Evolutionary conservation across 2,113 vertebrate species (phyloP).

Genomic region (Genyomyrus donnyi): DNA sequence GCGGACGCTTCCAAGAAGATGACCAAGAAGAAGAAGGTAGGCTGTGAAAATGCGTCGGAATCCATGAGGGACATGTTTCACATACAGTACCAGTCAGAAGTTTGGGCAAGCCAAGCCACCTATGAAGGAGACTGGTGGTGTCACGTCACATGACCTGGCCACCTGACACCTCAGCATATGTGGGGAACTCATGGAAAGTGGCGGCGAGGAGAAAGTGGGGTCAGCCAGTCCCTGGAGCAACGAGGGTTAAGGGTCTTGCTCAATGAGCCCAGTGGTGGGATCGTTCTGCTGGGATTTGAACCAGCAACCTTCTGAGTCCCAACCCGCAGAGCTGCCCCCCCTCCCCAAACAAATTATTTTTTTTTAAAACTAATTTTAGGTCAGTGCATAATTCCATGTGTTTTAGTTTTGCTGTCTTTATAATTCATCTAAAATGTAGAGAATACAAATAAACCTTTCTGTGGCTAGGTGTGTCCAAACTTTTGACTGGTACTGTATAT

Average conservation of each 20-base stretch:
- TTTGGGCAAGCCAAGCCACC: not conserved
- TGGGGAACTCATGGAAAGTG: not conserved
- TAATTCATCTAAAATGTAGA: no score
- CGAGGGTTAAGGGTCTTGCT: not conserved
- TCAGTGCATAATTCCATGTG: not conserved
- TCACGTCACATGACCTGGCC: not conserved
- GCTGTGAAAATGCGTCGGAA: not conserved
- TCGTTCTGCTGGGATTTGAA: no score
- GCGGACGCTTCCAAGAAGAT: conserved; percentile 85
- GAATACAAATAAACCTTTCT: not conserved
- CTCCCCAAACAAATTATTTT: no score
- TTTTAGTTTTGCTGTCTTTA: not conserved
- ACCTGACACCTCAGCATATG: not conserved
- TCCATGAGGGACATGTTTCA: not conserved
- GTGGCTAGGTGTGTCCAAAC: not conserved
- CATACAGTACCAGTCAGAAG: not conserved
- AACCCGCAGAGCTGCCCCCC: no score
- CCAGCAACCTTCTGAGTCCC: no score
- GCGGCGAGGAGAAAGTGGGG: not conserved
- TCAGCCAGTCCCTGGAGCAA: not conserved
- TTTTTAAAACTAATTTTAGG: no score
- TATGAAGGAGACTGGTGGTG: not conserved
- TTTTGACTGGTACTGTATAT: not conserved
- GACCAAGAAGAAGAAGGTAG: conserved; percentile 89
- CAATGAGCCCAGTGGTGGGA: no score